Evolutionary conservation across 2,113 vertebrate species (phyloP).

Genomic region (Takifugu flavidus): DNA sequence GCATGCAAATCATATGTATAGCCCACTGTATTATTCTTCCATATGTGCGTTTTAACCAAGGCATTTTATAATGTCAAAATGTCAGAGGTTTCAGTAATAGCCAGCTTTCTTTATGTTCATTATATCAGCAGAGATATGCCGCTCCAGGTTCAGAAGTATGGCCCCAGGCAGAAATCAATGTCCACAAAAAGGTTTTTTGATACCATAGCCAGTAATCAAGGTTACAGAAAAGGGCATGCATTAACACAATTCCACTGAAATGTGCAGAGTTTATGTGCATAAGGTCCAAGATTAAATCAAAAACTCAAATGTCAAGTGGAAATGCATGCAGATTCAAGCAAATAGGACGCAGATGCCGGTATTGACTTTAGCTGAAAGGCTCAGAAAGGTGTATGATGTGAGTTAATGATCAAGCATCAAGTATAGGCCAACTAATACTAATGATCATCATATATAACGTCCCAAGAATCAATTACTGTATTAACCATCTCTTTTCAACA

Average conservation of each 20-base stretch:
- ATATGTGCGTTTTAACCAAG: slow-evolving; percentile 61
- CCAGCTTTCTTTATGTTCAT: slow-evolving; percentile 66
- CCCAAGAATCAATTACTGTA: slow-evolving; percentile 4
- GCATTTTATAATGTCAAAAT: slow-evolving; percentile 71
- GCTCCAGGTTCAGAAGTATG: slow-evolving; percentile 56
- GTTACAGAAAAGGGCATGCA: slow-evolving; percentile 67
- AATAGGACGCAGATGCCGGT: slow-evolving; percentile 37
- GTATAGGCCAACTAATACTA: slow-evolving; percentile 17
- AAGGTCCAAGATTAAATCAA: slow-evolving; percentile 67
- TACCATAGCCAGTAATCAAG: slow-evolving; percentile 70
- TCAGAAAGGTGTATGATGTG: slow-evolving; percentile 16
- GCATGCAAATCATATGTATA: slow-evolving; percentile 60
- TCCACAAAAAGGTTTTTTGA: slow-evolving; percentile 66
- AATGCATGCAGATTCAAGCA: slow-evolving; percentile 57
- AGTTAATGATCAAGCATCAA: slow-evolving; percentile 33
- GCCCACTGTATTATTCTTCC: slow-evolving; percentile 36
- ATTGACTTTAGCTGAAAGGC: slow-evolving; percentile 29
- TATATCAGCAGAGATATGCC: slow-evolving; percentile 60
- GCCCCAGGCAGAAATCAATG: slow-evolving; percentile 74
- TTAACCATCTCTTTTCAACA: slow-evolving; percentile 9
- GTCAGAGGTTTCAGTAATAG: slow-evolving; percentile 70
- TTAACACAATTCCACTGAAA: slow-evolving; percentile 64
- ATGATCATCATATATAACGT: slow-evolving; percentile 13
- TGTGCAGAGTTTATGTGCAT: slow-evolving; percentile 71
- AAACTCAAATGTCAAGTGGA: slow-evolving; percentile 72